These are phyloP conservation scores for Onychomys arenicola DNA, from an alignment of 2,797 vertebrate genomes.

Conservation along the genomic window DNA sequence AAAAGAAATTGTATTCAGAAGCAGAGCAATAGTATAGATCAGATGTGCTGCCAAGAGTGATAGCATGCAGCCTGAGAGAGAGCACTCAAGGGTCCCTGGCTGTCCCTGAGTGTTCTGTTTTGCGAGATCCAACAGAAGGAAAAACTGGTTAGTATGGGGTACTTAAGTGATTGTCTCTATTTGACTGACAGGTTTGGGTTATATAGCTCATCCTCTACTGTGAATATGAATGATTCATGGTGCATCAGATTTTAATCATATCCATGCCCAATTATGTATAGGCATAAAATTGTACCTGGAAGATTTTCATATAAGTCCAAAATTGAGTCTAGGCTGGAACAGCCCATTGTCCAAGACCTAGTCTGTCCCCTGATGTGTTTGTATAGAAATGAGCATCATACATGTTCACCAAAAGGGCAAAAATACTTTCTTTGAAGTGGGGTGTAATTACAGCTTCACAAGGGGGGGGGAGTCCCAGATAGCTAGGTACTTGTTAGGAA, in stretches of 20 bases:
- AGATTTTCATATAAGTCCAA: not conserved
- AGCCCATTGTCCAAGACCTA: no score
- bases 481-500: not conserved
- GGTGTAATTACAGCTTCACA: no score
- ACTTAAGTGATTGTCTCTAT: not conserved
- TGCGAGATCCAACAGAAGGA: not conserved
- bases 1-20: not conserved
- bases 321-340: not conserved
- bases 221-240: not conserved
- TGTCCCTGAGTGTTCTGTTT: not conserved
- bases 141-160: not conserved
- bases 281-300: no score
- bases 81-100: not conserved
- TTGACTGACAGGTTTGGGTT: not conserved
- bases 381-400: not conserved
- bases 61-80: not conserved
- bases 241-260: not conserved
- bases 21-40: not conserved
- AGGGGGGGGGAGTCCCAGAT: not conserved
- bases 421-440: not conserved
- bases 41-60: no score
- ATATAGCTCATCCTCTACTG: not conserved
- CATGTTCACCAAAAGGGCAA: not conserved
- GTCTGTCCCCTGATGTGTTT: not conserved
- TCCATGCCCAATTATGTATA: not conserved